These are phyloP conservation scores for Ephialtes manifestator DNA, from an alignment of 2,888 invertebrate genomes.

Conservation along the genomic window DNA sequence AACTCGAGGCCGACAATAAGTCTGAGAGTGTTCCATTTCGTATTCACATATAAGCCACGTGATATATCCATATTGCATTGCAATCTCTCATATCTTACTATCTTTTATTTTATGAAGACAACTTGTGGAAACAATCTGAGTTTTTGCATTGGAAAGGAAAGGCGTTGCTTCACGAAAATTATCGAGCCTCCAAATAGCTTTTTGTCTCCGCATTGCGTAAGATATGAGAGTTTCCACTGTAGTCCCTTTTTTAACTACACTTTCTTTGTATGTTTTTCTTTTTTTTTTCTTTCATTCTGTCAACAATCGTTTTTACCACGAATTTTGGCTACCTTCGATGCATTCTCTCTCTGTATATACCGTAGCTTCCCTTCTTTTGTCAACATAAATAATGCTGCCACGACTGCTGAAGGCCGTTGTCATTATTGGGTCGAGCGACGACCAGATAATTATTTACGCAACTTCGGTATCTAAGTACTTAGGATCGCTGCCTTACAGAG, in stretches of 20 bases:
- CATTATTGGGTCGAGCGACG: constrained; percentile 7
- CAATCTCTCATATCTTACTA: neutral
- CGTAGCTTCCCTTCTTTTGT: constrained; percentile 17
- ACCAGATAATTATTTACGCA: constrained; percentile 5
- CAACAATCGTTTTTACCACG: constrained; percentile 6
- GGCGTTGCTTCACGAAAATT: neutral
- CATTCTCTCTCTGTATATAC: constrained; percentile 40
- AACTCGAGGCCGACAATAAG: constrained; percentile 83
- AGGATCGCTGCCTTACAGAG: constrained; percentile 24
- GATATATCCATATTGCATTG: constrained; percentile 33
- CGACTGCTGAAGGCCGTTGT: constrained; percentile 17
- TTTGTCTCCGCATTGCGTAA: too few species aligned
- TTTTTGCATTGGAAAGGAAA: too few species aligned
- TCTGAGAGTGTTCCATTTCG: constrained; percentile 82
- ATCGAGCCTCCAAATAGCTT: neutral
- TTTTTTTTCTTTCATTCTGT: neutral
- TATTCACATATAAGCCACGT: constrained; percentile 79
- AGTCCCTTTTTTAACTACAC: too few species aligned
- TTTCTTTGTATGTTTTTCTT: neutral
- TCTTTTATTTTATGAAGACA: too few species aligned
- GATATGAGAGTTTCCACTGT: too few species aligned
- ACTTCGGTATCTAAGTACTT: constrained; percentile 8
- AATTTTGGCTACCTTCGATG: neutral
- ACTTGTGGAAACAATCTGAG: too few species aligned
- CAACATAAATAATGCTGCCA: neutral